These are phyloP conservation scores for Myxocyprinus asiaticus DNA, from an alignment of 2,113 vertebrate genomes.

Conservation along the genomic window DNA sequence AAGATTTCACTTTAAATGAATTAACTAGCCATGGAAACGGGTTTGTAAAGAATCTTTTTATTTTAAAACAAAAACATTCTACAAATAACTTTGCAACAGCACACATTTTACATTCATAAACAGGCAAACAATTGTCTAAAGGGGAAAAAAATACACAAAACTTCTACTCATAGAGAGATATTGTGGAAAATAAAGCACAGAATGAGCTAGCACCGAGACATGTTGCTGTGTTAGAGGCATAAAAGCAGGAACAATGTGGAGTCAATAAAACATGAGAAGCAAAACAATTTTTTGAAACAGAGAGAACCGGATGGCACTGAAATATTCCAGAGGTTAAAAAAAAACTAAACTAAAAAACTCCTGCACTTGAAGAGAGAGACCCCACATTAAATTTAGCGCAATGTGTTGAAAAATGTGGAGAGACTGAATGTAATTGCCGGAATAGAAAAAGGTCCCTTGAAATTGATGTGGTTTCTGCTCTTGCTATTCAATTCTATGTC, in stretches of 20 bases:
- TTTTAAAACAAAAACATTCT: constrained; percentile 66
- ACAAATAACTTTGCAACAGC: constrained; percentile 64
- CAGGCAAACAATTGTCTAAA: constrained; percentile 61
- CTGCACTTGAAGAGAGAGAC: constrained; percentile 13
- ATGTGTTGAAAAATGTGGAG: neutral
- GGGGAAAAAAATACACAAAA: constrained; percentile 38
- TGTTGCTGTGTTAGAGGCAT: neutral
- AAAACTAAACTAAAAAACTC: constrained; percentile 1
- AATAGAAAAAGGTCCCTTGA: constrained; percentile 52
- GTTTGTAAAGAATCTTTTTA: constrained; percentile 71
- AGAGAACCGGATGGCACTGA: neutral
- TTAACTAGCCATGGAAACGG: constrained; percentile 39
- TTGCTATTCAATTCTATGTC: constrained; percentile 65
- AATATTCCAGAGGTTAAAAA: no score
- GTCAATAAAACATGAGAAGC: neutral
- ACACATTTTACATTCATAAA: constrained; percentile 62
- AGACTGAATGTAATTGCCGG: neutral
- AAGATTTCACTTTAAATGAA: neutral
- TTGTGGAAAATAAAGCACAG: neutral
- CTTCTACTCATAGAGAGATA: constrained; percentile 21
- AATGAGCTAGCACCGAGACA: neutral
- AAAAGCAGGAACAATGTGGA: neutral
- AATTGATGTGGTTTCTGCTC: constrained; percentile 49
- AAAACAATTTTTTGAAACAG: neutral
- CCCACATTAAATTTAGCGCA: neutral